Percentiles rank a stretch among this genome's conserved stretches.
Conservation (phyloP, 2,888 invertebrate genomes). For the Netelia fuscicornis region DNA sequence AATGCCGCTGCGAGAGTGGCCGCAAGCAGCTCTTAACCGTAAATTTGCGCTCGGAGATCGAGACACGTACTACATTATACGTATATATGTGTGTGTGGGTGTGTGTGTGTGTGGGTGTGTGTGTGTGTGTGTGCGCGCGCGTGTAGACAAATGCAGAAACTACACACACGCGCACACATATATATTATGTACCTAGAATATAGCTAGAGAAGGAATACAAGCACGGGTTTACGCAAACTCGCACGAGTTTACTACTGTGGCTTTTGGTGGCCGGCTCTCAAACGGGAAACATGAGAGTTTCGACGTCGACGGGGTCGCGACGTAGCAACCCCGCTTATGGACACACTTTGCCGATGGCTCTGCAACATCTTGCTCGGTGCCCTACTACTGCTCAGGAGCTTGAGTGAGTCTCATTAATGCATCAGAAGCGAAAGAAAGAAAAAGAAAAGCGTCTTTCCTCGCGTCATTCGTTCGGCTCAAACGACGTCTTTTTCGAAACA, state of each 20-base stretch:
- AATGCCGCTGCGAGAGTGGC: constrained; percentile 56
- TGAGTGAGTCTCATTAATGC: constrained; percentile 77
- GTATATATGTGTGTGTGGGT: neutral
- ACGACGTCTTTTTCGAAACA: constrained; percentile 2
- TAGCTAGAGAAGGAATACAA: constrained; percentile 14
- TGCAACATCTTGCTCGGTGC: constrained; percentile 77
- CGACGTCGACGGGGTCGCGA: constrained; percentile 66
- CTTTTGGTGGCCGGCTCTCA: constrained; percentile 45
- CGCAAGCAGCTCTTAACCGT: constrained; percentile 64
- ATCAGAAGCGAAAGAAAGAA: constrained; percentile 39
- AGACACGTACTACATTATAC: constrained; percentile 41
- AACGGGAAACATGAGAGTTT: constrained; percentile 76
- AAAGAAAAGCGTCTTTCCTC: constrained; percentile 34
- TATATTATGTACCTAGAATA: neutral
- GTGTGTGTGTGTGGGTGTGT: neutral
- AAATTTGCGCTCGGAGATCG: constrained; percentile 58
- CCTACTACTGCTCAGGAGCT: constrained; percentile 77
- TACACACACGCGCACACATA: constrained; percentile 7
- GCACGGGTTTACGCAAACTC: constrained; percentile 23
- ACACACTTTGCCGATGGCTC: constrained; percentile 78
- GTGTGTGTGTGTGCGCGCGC: neutral
- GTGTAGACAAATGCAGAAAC: neutral
- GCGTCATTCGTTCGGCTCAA: constrained; percentile 25
- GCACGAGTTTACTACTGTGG: constrained; percentile 51
- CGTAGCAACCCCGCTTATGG: constrained; percentile 73